Evolutionary conservation across 1,140 invertebrate species (phyloP).

Genomic region (Choristoneura fumiferana): DNA sequence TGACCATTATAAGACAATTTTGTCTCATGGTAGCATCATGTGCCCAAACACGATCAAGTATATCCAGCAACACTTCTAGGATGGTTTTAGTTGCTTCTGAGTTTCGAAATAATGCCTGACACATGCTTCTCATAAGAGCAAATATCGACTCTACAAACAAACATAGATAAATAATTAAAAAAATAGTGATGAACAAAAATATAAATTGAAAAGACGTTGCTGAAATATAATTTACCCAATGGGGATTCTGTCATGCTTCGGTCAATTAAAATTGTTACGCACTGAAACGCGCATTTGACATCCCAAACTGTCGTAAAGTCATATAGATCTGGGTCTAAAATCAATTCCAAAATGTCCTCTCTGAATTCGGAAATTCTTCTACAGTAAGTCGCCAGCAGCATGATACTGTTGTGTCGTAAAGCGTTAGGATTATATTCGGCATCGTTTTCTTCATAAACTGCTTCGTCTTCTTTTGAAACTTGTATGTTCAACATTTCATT

Average conservation of each 20-base stretch:
- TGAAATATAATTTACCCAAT: conserved; percentile 44
- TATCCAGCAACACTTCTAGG: conserved; percentile 40
- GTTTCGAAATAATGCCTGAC: conserved; percentile 51
- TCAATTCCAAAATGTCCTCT: conserved; percentile 50
- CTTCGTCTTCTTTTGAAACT: conserved; percentile 35
- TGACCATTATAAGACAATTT: conserved; percentile 67
- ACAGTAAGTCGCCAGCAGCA: conserved; percentile 56
- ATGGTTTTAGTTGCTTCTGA: conserved; percentile 44
- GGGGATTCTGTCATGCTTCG: conserved; percentile 39
- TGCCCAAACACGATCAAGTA: conserved; percentile 49
- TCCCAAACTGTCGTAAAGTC: conserved; percentile 43
- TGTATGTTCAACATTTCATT: conserved; percentile 47
- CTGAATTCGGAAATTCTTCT: conserved; percentile 37
- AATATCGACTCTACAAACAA: conserved; percentile 53
- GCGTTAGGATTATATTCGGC: conserved; percentile 38
- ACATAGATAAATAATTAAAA: conserved; percentile 10
- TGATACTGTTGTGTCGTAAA: conserved; percentile 50
- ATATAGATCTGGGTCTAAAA: conserved; percentile 54
- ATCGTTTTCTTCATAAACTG: conserved; percentile 42
- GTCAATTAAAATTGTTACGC: conserved; percentile 46
- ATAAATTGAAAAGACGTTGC: conserved; percentile 11
- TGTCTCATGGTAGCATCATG: conserved; percentile 38
- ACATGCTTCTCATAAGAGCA: conserved; percentile 54
- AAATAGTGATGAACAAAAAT: not conserved
- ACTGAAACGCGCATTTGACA: conserved; percentile 45